A percentile compares a stretch with the other conserved stretches of the same genome.
Evolutionary conservation across 2,888 invertebrate species (phyloP).

Genomic region (Parapristionchus giblindavisi): DNA sequence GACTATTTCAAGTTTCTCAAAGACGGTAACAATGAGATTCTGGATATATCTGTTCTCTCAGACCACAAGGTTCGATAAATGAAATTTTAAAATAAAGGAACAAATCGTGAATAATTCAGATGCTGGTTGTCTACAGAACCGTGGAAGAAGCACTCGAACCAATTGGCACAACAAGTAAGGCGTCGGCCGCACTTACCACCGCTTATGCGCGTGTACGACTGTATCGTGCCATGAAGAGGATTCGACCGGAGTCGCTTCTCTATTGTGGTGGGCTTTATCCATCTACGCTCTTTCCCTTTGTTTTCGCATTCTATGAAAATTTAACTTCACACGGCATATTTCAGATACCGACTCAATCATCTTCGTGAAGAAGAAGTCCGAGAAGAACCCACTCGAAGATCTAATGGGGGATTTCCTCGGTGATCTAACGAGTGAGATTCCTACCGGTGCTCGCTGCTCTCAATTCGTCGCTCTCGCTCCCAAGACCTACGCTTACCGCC

Average conservation of each 20-base stretch:
- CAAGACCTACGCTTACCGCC: conserved; percentile 14
- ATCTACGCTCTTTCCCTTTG: too few relatives aligned
- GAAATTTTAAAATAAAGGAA: not conserved
- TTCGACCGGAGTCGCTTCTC: not conserved
- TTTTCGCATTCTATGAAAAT: too few relatives aligned
- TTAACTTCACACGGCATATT: too few relatives aligned
- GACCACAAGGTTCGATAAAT: not conserved
- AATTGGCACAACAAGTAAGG: conserved; percentile 1
- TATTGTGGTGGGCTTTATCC: conserved; percentile 4
- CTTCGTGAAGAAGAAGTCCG: conserved; percentile 2
- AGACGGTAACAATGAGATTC: not conserved
- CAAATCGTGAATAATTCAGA: not conserved
- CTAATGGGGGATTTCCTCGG: conserved; percentile 16
- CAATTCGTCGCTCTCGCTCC: conserved; percentile 15
- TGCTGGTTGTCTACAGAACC: not conserved
- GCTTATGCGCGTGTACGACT: not conserved
- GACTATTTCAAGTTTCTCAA: not conserved
- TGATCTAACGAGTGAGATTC: not conserved
- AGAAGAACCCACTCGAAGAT: conserved; percentile 10
- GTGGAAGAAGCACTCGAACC: not conserved
- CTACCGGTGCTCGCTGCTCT: not conserved
- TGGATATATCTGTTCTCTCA: not conserved
- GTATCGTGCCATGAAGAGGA: not conserved
- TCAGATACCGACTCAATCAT: conserved; percentile 11
- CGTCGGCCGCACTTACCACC: not conserved